Evolutionary conservation across 2,888 invertebrate genomes (phyloP).

Genomic region (Nephrocerus scutellatus): DNA sequence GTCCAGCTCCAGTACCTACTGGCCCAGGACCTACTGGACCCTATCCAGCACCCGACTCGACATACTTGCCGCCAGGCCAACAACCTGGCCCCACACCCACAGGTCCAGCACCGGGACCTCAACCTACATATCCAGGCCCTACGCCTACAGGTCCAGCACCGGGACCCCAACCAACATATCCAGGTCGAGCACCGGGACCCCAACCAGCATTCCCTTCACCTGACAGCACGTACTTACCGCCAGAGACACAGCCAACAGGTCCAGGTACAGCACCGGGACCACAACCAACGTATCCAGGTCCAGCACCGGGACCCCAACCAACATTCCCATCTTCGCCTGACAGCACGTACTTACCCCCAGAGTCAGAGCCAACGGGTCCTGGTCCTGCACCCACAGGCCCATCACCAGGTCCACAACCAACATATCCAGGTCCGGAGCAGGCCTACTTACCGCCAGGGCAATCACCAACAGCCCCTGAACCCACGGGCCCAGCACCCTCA

Average conservation of each 20-base stretch:
- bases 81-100: no score
- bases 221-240: no score
- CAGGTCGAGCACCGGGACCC: conserved; percentile 18
- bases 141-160: conserved; percentile 14
- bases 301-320: conserved; percentile 6
- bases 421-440: conserved; percentile 8
- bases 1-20: no score
- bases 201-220: conserved; percentile 12
- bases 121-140: conserved; percentile 16
- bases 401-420: conserved; percentile 17
- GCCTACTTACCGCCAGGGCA: conserved; percentile 14
- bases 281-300: conserved; percentile 12
- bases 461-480: conserved; percentile 24
- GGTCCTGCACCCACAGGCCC: conserved; percentile 14
- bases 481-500: conserved; percentile 12
- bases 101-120: conserved; percentile 23
- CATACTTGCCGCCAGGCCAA: no score
- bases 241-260: conserved; percentile 12
- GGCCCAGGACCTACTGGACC: no score
- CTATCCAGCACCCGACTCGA: no score
- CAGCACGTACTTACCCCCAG: conserved; percentile 1
- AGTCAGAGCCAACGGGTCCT: conserved; percentile 10
- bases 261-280: conserved; percentile 7
- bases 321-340: conserved; percentile 6
- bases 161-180: conserved; percentile 21